Conservation (phyloP, 2,113 vertebrate species). For the Saccopteryx bilineata region DNA sequence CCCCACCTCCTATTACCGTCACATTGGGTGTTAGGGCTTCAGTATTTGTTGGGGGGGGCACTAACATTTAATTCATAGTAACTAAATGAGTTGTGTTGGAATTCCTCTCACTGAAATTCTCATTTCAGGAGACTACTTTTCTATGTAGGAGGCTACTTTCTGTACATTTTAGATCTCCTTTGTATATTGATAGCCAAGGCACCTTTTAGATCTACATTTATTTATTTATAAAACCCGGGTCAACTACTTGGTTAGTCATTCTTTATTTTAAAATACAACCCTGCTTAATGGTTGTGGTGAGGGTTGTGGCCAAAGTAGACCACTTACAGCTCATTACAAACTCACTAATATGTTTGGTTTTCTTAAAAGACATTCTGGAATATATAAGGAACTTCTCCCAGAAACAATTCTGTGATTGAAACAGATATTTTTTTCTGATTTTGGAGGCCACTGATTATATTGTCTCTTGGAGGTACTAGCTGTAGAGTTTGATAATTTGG, state of each 20-base stretch:
- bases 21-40: background rate
- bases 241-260: background rate
- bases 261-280: constrained; percentile 4
- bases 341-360: background rate
- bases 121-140: background rate
- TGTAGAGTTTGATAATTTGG: background rate
- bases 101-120: constrained; percentile 1
- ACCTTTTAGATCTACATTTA: background rate
- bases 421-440: constrained; percentile 13
- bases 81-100: background rate
- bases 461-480: background rate
- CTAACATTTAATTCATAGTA: background rate
- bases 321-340: background rate
- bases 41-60: background rate
- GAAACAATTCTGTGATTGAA: background rate
- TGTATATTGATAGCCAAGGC: background rate
- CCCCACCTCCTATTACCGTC: background rate
- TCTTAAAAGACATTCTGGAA: background rate
- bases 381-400: background rate
- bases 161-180: background rate
- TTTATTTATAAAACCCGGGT: too few relatives aligned
- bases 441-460: background rate
- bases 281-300: constrained; percentile 8
- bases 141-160: too few relatives aligned
- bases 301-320: background rate